A percentile compares a stretch with the other conserved stretches of the same genome.
Evolutionary conservation across 2,797 vertebrate genomes (phyloP).

Genomic region (Nannoperca obscura): DNA sequence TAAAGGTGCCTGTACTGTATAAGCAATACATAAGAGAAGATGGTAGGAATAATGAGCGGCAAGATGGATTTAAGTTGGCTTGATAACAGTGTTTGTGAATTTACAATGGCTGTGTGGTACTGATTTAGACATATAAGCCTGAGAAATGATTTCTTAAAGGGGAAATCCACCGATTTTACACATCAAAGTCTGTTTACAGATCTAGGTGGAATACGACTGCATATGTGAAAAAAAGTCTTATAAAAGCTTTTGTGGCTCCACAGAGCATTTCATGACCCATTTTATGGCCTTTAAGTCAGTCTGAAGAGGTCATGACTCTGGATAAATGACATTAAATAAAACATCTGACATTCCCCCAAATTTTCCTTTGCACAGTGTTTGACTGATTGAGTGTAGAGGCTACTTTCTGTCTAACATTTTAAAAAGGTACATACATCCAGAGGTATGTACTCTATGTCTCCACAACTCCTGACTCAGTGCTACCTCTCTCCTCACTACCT

Average conservation of each 20-base stretch:
- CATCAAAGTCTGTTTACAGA: too few species aligned
- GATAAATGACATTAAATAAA: slow-evolving; percentile 8
- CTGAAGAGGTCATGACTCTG: not conserved
- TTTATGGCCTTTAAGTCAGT: not conserved
- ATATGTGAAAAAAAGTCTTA: too few species aligned
- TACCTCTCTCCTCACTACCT: slow-evolving; percentile 9
- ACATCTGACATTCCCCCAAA: not conserved
- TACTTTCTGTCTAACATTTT: slow-evolving; percentile 36
- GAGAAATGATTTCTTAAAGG: not conserved
- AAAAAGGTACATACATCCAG: slow-evolving; percentile 1
- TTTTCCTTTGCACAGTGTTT: not conserved
- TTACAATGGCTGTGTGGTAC: not conserved
- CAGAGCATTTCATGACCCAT: not conserved
- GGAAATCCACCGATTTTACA: too few species aligned
- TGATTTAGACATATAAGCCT: not conserved
- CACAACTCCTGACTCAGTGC: not conserved
- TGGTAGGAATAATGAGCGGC: not conserved
- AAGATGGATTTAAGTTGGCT: not conserved
- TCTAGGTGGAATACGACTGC: too few species aligned
- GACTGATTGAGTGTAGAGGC: slow-evolving; percentile 40
- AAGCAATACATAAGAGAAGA: not conserved
- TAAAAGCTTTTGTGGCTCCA: not conserved
- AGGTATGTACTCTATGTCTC: slow-evolving; percentile 15
- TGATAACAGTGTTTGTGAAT: not conserved
- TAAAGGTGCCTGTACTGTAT: not conserved